Evolutionary conservation across 2,888 invertebrate genomes (phyloP).

Genomic region (Zeuzera pyrina): DNA sequence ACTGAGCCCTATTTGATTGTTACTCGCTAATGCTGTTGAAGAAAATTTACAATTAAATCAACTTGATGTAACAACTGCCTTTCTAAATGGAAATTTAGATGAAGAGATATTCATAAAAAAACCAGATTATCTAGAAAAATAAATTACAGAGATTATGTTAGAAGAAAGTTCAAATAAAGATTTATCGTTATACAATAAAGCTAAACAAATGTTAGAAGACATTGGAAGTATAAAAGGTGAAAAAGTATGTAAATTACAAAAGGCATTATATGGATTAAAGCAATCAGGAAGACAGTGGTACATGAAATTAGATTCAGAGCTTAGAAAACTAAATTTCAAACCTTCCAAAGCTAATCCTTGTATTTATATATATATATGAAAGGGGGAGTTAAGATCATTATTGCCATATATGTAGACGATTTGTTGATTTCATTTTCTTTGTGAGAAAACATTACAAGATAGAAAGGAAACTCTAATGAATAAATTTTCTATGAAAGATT

Average conservation of each 20-base stretch:
- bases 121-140: constrained; percentile 4
- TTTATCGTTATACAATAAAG: constrained; percentile 6
- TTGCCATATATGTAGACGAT: no score
- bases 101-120: constrained; percentile 3
- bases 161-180: constrained; percentile 6
- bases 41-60: no score
- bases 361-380: not conserved
- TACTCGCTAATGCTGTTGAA: not conserved
- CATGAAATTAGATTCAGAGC: constrained; percentile 1
- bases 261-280: constrained; percentile 2
- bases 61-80: constrained; percentile 4
- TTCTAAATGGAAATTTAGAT: constrained; percentile 4
- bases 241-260: constrained; percentile 3
- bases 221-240: not conserved
- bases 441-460: no score
- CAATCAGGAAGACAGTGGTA: constrained; percentile 5
- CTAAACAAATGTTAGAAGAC: constrained; percentile 4
- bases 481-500: no score
- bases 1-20: constrained; percentile 2
- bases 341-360: not conserved
- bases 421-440: no score
- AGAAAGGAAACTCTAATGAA: no score
- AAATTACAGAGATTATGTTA: constrained; percentile 4
- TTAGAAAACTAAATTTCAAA: not conserved
- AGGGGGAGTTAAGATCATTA: not conserved